Evolutionary conservation across 2,888 invertebrate species (phyloP), one percentile per base, ranked within the genome.

Genomic region (Nomada ruficornis): DNA sequence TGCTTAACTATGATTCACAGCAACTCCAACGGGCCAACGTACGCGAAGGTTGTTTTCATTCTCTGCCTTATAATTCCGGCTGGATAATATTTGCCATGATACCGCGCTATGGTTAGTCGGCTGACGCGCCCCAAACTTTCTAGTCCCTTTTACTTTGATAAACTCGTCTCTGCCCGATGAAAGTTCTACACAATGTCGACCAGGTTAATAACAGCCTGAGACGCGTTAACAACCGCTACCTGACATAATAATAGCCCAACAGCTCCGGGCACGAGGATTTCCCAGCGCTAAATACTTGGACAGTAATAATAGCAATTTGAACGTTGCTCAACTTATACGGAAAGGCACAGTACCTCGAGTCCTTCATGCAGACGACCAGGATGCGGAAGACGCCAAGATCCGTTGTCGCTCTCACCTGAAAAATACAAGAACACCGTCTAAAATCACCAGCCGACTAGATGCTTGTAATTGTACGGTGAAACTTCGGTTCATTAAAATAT

Each of bases 351-450:
- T 85, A 86, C 86, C 88, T 84, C 77, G 86, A 77, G 80, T 82
- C 88, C 86, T 86, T 85, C 87, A 88, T 88, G 88, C 84, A 86
- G 88, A 62, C 79, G 82, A 73, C 71, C 67, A 73, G 73, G 77
- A 80, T 73, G 77, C 44, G 76, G 70, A 77, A 73, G 67, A 67
- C 86, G 76, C 70, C 82, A 64, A 80, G 75, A 81, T 81, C 69
- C 73, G 54, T 80, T 77, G 77, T 82, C 88, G 70, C 82, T 85
- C 83, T 86, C 88, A 86, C 88, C 88, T 88, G 75, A 10, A 77
- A 78, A 59, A 55, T 44, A 42, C 63, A 77, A 59, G 62, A 73
- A 59, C 47, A 42, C 36, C 50, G 18, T 44, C 11, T 67, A 50
- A 76, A 55, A 77, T 44, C 44, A 26, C 7, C 10, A 18, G 52